Base-by-base conservation (phyloP, 2,113 vertebrate genomes). In the Gymnarchus niloticus region DNA sequence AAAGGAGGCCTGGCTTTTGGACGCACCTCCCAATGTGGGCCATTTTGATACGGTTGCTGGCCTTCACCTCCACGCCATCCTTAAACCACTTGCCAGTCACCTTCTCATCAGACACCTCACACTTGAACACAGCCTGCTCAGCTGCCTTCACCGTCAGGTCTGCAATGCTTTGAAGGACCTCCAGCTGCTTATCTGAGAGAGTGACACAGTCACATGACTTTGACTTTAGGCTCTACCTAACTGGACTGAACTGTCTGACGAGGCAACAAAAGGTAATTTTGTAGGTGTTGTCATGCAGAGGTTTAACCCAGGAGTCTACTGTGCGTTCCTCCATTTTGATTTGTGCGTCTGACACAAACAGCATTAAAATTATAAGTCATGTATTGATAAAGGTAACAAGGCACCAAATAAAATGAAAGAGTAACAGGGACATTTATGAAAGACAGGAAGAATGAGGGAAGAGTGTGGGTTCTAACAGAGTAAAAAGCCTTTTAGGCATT, bases 131-230 rank as follows among this genome's bases (percentile, higher is more conserved):
- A 0, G 95, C 95, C 91, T 95, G 95, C 0, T 96, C 97, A 0
- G 94, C 19, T 0, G 97, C 94, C 91, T 96, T 96, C 87, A 97
- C 90, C 0, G 96, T 96, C 86, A 98, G 93, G 44, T 96, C 95
- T 0, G 95, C 94, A 0, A 95, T 94, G 83, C 61, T 94, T 92
- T 97, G 96, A 56, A 97, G 91, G 6, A 97, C 93, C 91, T 97
- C 90, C 87, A 98, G 94, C 88, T 96, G 94, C 88, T 96, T 97
- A 21, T 97, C 96, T 97, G 80, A 41, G 28, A 82, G 49, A 65
- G 4, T 25, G 7, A 54, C 4, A 51, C 12, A 48, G 76, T 81
- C 78, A 81, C 23, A 54, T 54, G 76, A 48, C 76, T 48, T 78
- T 81, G 41, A 21, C 41, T 78, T 76, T 76, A 12, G 3, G 23